phyloP scores from a whole-genome alignment of 2,113 vertebrate species.

The Plecturocebus donacophilus region DNA sequence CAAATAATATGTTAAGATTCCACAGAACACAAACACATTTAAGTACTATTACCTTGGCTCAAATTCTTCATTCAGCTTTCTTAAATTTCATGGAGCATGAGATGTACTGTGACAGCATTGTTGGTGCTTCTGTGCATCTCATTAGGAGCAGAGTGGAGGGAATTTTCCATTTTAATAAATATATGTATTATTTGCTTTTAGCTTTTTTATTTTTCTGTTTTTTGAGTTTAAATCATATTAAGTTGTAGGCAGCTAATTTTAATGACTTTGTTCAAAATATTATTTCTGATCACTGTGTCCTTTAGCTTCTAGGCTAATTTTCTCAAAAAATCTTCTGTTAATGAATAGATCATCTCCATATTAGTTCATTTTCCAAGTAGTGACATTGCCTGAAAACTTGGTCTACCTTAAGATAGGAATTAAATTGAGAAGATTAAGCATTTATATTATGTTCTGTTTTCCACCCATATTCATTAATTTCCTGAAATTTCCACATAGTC shows the following conservation, averaged over 20 bases:
- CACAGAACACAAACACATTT: background rate
- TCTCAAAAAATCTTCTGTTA: background rate
- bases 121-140: background rate
- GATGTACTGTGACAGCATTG: background rate
- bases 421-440: constrained; percentile 33
- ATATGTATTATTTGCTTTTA: background rate
- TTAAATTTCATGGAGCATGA: background rate
- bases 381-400: background rate
- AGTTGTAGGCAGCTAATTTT: constrained; percentile 20
- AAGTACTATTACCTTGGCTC: background rate
- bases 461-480: constrained; percentile 41
- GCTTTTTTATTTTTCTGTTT: background rate
- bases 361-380: constrained; percentile 19
- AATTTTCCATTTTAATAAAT: constrained; percentile 19
- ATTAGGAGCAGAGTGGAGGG: background rate
- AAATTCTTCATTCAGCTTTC: background rate
- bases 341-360: background rate
- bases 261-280: background rate
- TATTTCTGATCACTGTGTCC: constrained; percentile 7
- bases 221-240: background rate
- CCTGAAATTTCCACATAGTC: background rate
- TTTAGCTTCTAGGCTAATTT: constrained; percentile 10
- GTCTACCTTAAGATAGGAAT: constrained; percentile 15
- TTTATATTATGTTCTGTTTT: constrained; percentile 40
- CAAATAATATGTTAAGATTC: background rate